Percentiles rank a stretch among this genome's conserved stretches.
These are phyloP conservation scores for Morelia viridis DNA, from an alignment of 2,797 vertebrate genomes.

Conservation along the genomic window DNA sequence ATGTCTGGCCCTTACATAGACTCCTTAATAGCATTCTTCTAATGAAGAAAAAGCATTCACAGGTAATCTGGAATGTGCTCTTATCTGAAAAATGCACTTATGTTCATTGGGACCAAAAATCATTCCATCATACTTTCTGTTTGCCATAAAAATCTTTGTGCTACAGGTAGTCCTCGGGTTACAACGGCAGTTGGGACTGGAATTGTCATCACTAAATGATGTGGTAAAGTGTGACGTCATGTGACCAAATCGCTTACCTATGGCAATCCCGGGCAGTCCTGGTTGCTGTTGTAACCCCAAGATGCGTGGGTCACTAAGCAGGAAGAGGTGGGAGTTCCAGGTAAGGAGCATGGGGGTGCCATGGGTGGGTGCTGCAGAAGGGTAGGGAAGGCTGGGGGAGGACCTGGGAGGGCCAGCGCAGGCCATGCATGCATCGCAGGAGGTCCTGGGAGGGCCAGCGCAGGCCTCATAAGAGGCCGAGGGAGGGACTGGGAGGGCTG, in stretches of 20 bases:
- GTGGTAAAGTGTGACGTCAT: neutral
- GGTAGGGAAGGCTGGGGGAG: neutral
- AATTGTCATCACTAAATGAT: neutral
- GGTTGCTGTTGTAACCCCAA: neutral
- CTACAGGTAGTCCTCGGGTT: neutral
- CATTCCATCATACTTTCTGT: neutral
- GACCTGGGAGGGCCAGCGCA: neutral
- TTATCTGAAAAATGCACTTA: neutral
- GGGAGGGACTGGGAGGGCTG: neutral
- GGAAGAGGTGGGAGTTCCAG: neutral
- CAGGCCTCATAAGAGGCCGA: neutral
- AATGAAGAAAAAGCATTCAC: neutral
- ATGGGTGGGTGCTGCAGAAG: neutral
- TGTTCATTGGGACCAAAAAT: neutral
- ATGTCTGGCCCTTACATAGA: neutral
- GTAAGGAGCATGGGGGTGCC: neutral
- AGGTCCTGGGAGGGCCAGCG: neutral
- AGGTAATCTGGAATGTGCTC: neutral
- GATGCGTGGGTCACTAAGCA: neutral
- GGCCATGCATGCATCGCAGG: neutral
- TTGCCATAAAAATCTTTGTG: neutral
- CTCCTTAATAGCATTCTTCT: neutral
- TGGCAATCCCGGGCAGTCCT: neutral
- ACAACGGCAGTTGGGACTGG: neutral
- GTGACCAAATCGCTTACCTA: neutral